Conservation (phyloP, 2,797 vertebrate species). For the Orientallactaga sibirica region DNA sequence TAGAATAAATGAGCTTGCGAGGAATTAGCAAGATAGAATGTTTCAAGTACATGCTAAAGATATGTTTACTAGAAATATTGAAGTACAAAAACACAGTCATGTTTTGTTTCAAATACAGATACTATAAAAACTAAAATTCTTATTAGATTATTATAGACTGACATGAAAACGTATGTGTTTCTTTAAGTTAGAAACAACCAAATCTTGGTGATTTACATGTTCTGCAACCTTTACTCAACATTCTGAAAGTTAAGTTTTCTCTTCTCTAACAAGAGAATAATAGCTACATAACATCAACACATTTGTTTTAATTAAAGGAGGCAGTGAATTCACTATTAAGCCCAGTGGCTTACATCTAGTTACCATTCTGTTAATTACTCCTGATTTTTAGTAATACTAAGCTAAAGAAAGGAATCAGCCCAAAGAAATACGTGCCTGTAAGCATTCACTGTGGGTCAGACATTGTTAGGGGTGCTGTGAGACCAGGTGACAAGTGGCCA, state of each 20-base stretch:
- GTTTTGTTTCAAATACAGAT: not conserved
- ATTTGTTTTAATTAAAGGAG: not conserved
- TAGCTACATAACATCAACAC: not conserved
- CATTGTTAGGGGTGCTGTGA: not conserved
- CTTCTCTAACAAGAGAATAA: not conserved
- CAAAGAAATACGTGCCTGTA: not conserved
- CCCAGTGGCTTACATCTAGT: not conserved
- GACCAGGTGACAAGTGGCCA: not conserved
- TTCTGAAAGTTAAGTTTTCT: not conserved
- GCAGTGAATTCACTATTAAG: not conserved
- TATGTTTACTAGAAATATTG: not conserved
- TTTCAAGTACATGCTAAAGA: not conserved
- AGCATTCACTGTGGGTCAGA: not conserved
- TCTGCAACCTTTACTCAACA: not conserved
- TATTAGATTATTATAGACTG: not conserved
- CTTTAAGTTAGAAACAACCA: not conserved
- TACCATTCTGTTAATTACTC: not conserved
- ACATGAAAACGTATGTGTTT: not conserved
- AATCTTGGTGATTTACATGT: not conserved
- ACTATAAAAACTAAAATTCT: not conserved
- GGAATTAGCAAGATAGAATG: not conserved
- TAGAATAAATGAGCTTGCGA: not conserved
- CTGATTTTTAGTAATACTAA: not conserved
- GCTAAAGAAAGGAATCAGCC: not conserved
- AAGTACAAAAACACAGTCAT: not conserved